Base-by-base conservation (phyloP, 2,888 invertebrate species). In the Cephus pygmeus region DNA sequence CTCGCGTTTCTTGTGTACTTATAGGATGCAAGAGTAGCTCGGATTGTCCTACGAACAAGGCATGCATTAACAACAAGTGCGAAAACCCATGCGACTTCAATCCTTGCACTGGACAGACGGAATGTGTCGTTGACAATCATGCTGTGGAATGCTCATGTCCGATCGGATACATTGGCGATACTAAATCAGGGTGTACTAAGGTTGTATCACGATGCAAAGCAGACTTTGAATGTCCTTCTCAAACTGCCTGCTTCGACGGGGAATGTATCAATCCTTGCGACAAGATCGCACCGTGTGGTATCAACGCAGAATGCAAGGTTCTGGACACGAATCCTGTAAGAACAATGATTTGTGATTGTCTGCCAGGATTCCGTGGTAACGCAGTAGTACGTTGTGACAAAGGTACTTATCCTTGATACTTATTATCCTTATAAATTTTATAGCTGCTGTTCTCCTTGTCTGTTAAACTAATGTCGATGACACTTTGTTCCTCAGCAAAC, bases 331-430 rank as follows among this genome's bases (percentile, higher is more conserved):
- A 95, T 75, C 97, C 97, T 12, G 95, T 98, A 0, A 94, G 96
- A 88, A 97, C 97, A 12, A 96, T 98, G 96, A 94, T 96, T 81
- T 98, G 98, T 88, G 96, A 96, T 91, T 98, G 98, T 90, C 90
- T 95, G 73, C 95, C 96, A 68, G 97, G 97, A 80, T 97, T 95
- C 89, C 95, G 95, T 91, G 98, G 98, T 90, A 97, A 97, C 90
- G 97, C 98, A 33, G 95, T 97, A 12, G 93, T 96, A 12, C 95
- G 95, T 88, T 98, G 98, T 88, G 95, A 96, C 85, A 95, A 94
- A 93, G 94, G 97, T 95, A 93, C 94, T 94, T 93, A 79, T 68
- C 33, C 15, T 0, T 23, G 6, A 40, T 56, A 56, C 23, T 56
- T 23, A 56, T 23, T 56, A 56, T 71, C 33, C 33, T 73, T 23